A percentile compares a stretch with the other conserved stretches of the same genome.
These are phyloP conservation scores for Pseudorasbora parva DNA, from an alignment of 2,113 vertebrate genomes.

Conservation along the genomic window DNA sequence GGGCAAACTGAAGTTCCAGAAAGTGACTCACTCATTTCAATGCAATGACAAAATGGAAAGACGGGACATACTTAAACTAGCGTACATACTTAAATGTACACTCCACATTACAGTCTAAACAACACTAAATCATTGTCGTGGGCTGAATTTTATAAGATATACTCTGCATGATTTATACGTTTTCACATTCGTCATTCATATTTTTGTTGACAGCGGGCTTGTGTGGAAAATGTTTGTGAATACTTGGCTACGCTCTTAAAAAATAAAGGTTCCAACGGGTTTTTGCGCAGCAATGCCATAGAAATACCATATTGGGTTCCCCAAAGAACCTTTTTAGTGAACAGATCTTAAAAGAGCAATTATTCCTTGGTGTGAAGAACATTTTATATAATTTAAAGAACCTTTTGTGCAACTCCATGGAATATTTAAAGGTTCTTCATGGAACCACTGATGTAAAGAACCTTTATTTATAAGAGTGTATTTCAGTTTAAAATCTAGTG, in stretches of 20 bases:
- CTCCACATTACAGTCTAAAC: slow-evolving; percentile 18
- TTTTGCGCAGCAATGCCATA: too few species aligned
- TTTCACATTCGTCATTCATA: slow-evolving; percentile 8
- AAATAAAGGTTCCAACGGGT: not conserved
- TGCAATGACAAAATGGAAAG: slow-evolving; percentile 43
- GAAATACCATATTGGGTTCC: not conserved
- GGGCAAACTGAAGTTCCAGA: slow-evolving; percentile 32
- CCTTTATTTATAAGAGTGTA: not conserved
- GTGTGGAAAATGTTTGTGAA: not conserved
- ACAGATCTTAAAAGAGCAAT: not conserved
- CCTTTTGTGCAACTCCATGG: not conserved
- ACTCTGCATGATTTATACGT: not conserved
- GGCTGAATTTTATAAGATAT: not conserved
- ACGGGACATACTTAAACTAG: not conserved
- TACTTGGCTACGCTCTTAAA: not conserved
- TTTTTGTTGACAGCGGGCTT: slow-evolving; percentile 1
- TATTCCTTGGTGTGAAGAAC: not conserved
- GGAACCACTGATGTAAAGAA: not conserved
- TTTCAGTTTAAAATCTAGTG: not conserved
- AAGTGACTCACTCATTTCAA: slow-evolving; percentile 50
- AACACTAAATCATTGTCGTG: slow-evolving; percentile 26
- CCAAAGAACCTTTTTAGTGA: not conserved
- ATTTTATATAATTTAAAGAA: not conserved
- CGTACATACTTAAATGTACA: slow-evolving; percentile 17
- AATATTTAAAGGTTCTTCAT: not conserved